Evolutionary conservation across 2,797 vertebrate species (phyloP), one percentile per base, ranked within the genome.

Genomic region (Sarcoramphus papa): DNA sequence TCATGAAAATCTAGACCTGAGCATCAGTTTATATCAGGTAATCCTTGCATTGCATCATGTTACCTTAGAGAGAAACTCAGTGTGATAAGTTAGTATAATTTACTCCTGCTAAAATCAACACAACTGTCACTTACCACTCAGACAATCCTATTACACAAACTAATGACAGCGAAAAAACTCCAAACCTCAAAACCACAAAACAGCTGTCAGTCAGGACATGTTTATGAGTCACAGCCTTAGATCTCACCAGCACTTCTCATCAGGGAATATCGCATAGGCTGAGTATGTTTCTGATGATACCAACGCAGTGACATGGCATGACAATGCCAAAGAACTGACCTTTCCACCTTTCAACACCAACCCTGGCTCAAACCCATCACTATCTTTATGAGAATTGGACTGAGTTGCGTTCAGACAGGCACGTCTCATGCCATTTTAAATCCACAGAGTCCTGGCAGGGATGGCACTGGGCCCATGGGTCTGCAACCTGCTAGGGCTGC

Each of bases 1-100:
- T 89, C 90, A 91, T 77, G 88, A 73, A 87, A 92, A 89, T 91
- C 80, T 50, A 85, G 77, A 73, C 35, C 60, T 82, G 64, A 72
- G 41, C 53, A 80, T 51, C 45, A 8, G 1, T 77, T 95, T 85
- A 51, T 70, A 25, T 57, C 2, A 21, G 19, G 41, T 53, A 70
- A 92, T 79, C 70, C 50, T 93, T 76, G 41, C 40, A 33, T 68
- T 0, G 0, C 85, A 68, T 77, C 20, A 1, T 53, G 30, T 94
- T 89, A 56, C 72, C 22, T 67, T 40, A 54, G 56, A 31, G 47
- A 82, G 80, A 96, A 91, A 60, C 51, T 73, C 62, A 11, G 31
- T 31, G 20, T 3, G 12, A 31, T 82, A 76, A 79, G 37, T 92
- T 59, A 94, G 68, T 62, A 40, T 56, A 43, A 93, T 79, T 87